Base-by-base conservation (phyloP, 2,113 vertebrate species). In the Struthidea cinerea region DNA sequence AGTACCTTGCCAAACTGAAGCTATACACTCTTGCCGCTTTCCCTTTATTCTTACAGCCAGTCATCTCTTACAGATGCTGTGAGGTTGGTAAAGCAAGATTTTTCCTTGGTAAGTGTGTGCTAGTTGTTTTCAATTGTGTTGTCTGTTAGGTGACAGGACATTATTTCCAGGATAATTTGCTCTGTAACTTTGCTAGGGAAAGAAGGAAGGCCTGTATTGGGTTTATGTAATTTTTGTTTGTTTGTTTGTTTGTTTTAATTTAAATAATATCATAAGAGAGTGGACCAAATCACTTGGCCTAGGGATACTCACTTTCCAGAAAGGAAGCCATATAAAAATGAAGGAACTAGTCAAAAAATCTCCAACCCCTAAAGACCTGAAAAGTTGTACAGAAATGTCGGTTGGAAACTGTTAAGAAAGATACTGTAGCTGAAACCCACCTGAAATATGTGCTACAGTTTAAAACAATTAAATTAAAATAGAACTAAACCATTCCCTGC, bases 401-500 rank as follows among this genome's bases (percentile, higher is more conserved):
- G 6, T 24, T 69, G 15, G 37, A 78, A 17, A 35, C 16, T 16
- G 4, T 69, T 85, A 33, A 59, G 42, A 87, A 90, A 50, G 16
- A 11, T 55, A 55, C 2, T 67, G 32, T 55, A 70, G 53, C 20
- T 55, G 17, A 74, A 78, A 55, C 35, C 4, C 13, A 39, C 3
- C 10, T 74, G 27, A 57, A 91, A 37, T 53, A 49, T 5, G 3
- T 78, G 20, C 32, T 84, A 22, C 8, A 23, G 16, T 71, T 65
- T 23, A 2, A 21, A 81, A 75, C 57, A 55, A 28, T 6, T 0
- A 55, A 60, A 56, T 28, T 12, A 2, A n/a, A n/a, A 41, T 23
- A 6, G 11, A 17, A 21, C 20, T 14, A 57, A 32, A 39, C 1
- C 0, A 20, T 42, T 4, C 1, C 1, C 1, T 26, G 33, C 11